phyloP scores from a whole-genome alignment of 2,888 invertebrate genomes.

The Mongoloraphidia duomilia region DNA sequence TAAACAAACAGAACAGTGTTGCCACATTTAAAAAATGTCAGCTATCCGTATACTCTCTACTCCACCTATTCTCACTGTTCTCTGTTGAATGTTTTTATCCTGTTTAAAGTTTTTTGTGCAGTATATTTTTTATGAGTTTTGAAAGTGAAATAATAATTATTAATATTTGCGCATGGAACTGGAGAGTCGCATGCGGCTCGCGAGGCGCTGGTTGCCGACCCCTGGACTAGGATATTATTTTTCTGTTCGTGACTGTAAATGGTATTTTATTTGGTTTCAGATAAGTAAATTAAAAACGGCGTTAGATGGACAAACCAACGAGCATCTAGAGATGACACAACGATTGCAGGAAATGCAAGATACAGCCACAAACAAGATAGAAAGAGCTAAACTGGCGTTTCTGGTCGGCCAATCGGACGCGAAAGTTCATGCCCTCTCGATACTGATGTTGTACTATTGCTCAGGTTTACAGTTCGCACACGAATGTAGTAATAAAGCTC shows the following conservation, averaged over 20 bases:
- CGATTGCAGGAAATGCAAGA: constrained; percentile 30
- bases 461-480: constrained; percentile 74
- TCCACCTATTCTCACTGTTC: too few species aligned
- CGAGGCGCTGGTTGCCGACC: too few species aligned
- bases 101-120: too few species aligned
- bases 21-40: too few species aligned
- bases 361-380: constrained; percentile 16
- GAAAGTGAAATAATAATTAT: too few species aligned
- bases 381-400: constrained; percentile 32
- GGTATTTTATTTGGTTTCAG: constrained; percentile 29
- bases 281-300: constrained; percentile 60
- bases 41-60: too few species aligned
- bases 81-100: too few species aligned
- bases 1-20: too few species aligned
- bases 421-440: constrained; percentile 78
- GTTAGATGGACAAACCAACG: constrained; percentile 55
- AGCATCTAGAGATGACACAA: constrained; percentile 35
- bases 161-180: too few species aligned
- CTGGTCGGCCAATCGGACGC: constrained; percentile 56
- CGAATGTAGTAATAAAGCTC: constrained; percentile 14
- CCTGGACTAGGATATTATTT: too few species aligned
- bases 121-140: too few species aligned
- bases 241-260: neutral
- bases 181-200: too few species aligned
- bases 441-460: constrained; percentile 89